Evolutionary conservation across 2,797 vertebrate genomes (phyloP), one percentile per base, ranked within the genome.

Genomic region (Glyptemys insculpta): DNA sequence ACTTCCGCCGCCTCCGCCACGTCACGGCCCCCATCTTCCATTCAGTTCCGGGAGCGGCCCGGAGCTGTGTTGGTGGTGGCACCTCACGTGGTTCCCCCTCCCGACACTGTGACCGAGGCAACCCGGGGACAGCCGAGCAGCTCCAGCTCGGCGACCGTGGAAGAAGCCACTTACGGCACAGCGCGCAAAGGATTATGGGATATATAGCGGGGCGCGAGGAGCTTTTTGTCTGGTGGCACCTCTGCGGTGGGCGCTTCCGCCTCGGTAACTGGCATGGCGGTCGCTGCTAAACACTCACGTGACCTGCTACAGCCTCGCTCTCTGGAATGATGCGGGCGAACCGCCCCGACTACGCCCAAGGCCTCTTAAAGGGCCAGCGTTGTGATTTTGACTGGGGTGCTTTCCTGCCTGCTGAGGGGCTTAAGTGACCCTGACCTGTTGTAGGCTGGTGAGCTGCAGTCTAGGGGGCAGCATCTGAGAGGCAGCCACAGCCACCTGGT

Each of bases 1-100:
- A 97, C 97, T 98, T 98, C 98, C 98, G 97, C 94, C 87, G 85
- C 86, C 72, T 74, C 50, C 49, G 83, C 27, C 91, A 90, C 94
- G 96, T 96, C 95, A 97, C 86, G 53, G 79, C 83, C 89, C 14
- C 29, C 79, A 41, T 78, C 86, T 37, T 29, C 16, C 59, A 27
- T 31, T 72, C 88, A 31, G 54, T 97, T 97, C 97, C 97, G 95
- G 92, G 72, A 74, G 21, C 72, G 72, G 11, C 68, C 19, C n/a
- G 37, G 37, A 23, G 96, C 94, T 68, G 92, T 80, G 84, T 87
- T 93, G 57, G 34, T 91, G 57, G 31, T 47, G 29, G 12, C 0
- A 1, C 0, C 34, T 96, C 97, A 97, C 90, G 89, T 98, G 97
- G 5, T 1, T 0, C 0, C 0, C 0, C 3, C 21, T 2, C 9